phyloP scores from a whole-genome alignment of 2,797 vertebrate species.

The Silurus aristotelis region DNA sequence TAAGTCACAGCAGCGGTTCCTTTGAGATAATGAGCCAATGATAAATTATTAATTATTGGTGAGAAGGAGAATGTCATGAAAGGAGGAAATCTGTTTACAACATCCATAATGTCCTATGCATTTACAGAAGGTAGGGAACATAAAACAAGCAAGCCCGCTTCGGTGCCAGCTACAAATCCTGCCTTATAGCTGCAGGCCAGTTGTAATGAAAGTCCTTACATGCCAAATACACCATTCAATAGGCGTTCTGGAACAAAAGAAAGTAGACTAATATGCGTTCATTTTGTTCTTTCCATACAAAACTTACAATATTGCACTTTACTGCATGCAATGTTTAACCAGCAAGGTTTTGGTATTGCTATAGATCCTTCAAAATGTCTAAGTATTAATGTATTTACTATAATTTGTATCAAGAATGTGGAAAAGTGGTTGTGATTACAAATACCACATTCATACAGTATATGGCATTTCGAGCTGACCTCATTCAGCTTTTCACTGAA shows the following conservation, averaged over 20 bases:
- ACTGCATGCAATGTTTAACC: slow-evolving; percentile 20
- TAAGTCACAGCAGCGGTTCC: slow-evolving; percentile 76
- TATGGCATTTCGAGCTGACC: neutral
- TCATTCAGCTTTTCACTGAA: neutral
- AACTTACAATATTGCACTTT: slow-evolving; percentile 20
- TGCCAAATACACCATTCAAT: slow-evolving; percentile 69
- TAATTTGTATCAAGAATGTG: neutral
- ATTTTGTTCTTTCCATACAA: slow-evolving; percentile 37
- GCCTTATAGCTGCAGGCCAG: slow-evolving; percentile 66
- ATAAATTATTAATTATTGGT: slow-evolving; percentile 82
- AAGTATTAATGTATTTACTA: slow-evolving; percentile 5
- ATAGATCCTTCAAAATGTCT: slow-evolving; percentile 27
- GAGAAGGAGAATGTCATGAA: slow-evolving; percentile 71
- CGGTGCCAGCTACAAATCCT: slow-evolving; percentile 60
- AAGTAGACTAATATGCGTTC: slow-evolving; percentile 52
- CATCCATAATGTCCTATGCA: slow-evolving; percentile 58
- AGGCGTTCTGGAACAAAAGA: slow-evolving; percentile 64
- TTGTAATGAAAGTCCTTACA: slow-evolving; percentile 74
- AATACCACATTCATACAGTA: neutral
- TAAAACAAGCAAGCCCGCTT: slow-evolving; percentile 69
- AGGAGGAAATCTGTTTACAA: slow-evolving; percentile 57
- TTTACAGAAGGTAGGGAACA: slow-evolving; percentile 64
- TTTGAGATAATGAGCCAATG: slow-evolving; percentile 75
- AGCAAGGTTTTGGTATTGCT: slow-evolving; percentile 16
- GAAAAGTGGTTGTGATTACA: neutral